These are phyloP conservation scores for Oenanthe oenanthe DNA, from an alignment of 2,113 vertebrate genomes.

Conservation along the genomic window DNA sequence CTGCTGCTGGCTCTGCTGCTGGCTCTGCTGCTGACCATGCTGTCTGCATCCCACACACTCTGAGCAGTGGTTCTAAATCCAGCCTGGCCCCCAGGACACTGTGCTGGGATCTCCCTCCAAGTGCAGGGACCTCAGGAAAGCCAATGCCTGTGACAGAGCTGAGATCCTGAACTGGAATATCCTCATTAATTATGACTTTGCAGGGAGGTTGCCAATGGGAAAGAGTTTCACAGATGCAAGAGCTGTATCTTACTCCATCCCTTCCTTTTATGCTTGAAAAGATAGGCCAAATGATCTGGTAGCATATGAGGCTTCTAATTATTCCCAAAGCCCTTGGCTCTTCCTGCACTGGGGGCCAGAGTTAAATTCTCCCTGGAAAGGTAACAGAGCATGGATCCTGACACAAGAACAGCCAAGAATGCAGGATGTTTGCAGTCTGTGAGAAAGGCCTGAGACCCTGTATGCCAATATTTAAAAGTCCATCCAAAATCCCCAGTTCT, in stretches of 20 bases:
- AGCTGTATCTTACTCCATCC: not conserved
- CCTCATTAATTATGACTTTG: not conserved
- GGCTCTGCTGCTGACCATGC: accelerated
- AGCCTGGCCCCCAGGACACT: not conserved
- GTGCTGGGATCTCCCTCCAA: not conserved
- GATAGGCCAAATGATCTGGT: not conserved
- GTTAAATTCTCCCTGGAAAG: constrained; percentile 22
- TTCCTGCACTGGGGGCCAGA: not conserved
- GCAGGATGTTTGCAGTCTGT: not conserved
- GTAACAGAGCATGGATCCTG: not conserved
- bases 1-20: not conserved
- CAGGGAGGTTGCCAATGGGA: not conserved
- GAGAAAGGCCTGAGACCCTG: not conserved
- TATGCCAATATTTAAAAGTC: not conserved
- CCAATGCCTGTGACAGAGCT: not conserved
- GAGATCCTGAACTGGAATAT: not conserved
- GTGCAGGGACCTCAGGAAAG: not conserved
- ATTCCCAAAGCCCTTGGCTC: not conserved
- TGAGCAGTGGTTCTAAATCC: not conserved
- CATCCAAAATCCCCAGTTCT: not conserved
- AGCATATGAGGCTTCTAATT: not conserved
- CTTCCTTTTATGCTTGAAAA: not conserved
- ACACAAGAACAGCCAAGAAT: not conserved
- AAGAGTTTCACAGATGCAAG: constrained; percentile 4
- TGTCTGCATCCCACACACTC: not conserved